Evolutionary conservation across 2,797 vertebrate species (phyloP).

Genomic region (Malacoctenus gilli): DNA sequence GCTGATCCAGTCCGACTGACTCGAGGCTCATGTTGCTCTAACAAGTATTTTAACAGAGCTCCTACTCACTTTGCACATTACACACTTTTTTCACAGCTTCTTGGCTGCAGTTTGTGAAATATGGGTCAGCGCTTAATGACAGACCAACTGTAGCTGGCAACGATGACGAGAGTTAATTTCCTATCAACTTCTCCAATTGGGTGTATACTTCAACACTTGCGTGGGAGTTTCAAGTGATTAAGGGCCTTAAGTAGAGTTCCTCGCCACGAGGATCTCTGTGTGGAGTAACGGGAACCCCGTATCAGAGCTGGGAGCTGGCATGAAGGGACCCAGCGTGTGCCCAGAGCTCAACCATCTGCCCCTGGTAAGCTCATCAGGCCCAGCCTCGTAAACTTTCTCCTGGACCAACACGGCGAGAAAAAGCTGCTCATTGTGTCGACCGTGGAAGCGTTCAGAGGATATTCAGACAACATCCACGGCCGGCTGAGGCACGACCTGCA

Average conservation of each 20-base stretch:
- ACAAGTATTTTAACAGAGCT: constrained; percentile 51
- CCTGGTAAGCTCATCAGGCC: constrained; percentile 36
- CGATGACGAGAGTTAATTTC: background rate
- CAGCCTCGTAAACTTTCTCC: constrained; percentile 19
- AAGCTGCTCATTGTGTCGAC: constrained; percentile 11
- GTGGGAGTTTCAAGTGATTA: constrained; percentile 38
- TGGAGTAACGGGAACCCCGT: constrained; percentile 40
- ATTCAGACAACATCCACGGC: constrained; percentile 6
- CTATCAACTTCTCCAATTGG: background rate
- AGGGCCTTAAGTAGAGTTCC: constrained; percentile 24
- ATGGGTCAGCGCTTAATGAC: constrained; percentile 30
- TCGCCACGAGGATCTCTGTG: constrained; percentile 20
- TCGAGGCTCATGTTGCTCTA: constrained; percentile 33
- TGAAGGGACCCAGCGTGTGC: constrained; percentile 53
- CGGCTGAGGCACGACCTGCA: background rate
- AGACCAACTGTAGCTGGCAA: constrained; percentile 26
- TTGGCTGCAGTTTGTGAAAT: constrained; percentile 22
- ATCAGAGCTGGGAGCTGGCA: constrained; percentile 49
- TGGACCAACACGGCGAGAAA: background rate
- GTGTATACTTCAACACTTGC: constrained; percentile 9
- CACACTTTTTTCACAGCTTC: constrained; percentile 7
- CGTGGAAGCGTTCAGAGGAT: background rate
- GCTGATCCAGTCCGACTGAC: constrained; percentile 35
- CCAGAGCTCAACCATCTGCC: constrained; percentile 64
- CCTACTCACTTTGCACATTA: constrained; percentile 58